Evolutionary conservation across 30 jellyfish, hydroid and myxozoan genomes (phyloP).

Genomic region (Clytia hemisphaerica): DNA sequence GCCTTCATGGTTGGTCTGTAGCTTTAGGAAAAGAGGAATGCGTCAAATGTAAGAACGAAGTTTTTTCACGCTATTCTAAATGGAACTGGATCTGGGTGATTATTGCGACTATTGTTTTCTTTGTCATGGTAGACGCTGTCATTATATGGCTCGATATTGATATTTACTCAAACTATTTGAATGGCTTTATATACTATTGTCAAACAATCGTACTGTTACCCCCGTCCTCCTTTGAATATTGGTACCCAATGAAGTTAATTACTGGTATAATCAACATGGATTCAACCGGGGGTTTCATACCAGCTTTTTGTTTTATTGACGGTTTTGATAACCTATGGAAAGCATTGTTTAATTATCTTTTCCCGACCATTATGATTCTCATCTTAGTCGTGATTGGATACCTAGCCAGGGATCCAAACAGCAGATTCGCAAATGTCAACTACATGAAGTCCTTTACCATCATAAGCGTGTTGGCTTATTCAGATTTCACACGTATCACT

Average conservation of each 20-base stretch:
- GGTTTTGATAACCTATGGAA: conserved; percentile 46
- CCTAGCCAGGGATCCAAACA: conserved; percentile 15
- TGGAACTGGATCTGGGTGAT: conserved; percentile 20
- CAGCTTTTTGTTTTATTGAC: conserved; percentile 59
- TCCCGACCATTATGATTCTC: conserved; percentile 47
- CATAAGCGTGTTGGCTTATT: conserved; percentile 58
- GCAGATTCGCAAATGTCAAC: conserved; percentile 37
- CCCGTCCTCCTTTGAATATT: conserved; percentile 27
- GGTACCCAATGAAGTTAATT: conserved; percentile 22
- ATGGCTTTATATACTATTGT: conserved; percentile 59
- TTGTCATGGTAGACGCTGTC: conserved; percentile 13
- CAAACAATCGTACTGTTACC: conserved; percentile 48
- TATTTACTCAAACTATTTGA: conserved; percentile 56
- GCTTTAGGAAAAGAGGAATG: conserved; percentile 61
- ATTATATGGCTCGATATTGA: conserved; percentile 51
- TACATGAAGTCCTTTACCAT: conserved; percentile 46
- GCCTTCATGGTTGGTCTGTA: conserved; percentile 40
- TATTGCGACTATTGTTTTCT: conserved; percentile 10
- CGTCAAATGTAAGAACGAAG: conserved; percentile 4
- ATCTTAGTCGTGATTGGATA: conserved; percentile 6
- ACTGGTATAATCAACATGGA: conserved; percentile 32
- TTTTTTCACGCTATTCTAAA: not conserved
- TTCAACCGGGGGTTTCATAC: conserved; percentile 39
- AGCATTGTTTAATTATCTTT: conserved; percentile 37
- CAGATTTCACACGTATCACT: conserved; percentile 62